Evolutionary conservation across 23 tunicate genomes (phyloP), one percentile per base, ranked within the genome.

Genomic region (Ascidia mentula): DNA sequence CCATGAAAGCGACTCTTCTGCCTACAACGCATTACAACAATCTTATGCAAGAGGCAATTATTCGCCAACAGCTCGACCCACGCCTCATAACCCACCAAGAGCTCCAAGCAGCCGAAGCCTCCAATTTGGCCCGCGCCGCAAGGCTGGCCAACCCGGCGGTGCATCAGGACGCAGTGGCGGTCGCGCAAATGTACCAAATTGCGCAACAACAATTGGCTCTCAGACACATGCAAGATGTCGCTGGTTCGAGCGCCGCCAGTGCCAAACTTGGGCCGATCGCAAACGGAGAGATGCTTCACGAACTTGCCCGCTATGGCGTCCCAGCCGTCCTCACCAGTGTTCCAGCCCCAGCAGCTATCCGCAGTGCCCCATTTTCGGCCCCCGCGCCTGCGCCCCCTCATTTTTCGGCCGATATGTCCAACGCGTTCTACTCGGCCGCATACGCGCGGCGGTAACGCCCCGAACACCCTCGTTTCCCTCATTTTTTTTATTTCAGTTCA

Each of bases 81-180:
- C 80, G 80, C 20, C 26, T 77, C 18, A 46, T 77, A 12, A 77
- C 69, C 26, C 69, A 39, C 6, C 80, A 77, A 31, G 39, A 77
- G 36, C 80, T 45, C 5, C 80, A 77, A 45, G 80, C 80, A 18
- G 69, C 69, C 22, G 80, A 69, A 20, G 69, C 69, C 9, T 15
- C 78, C 9, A 37, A 45, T 2, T 37, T 74, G 22, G 78, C 78
- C 78, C 45, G 78, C 28, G 78, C 78, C 4, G 45, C 78, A 3
- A 9, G 37, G 40, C 4, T 36, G 6, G 46, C 46, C 33, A 39
- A 46, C 40, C 34, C 38, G 17, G 18, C 39, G 3, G 46, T 31
- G 17, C 40, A 35, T 36, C 40, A 28, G 39, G 46, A 37, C 33
- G 46, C 78, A 24, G 78, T 20, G 6, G 42, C 78, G 13, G 46